Base-by-base conservation (phyloP, 2,888 invertebrate genomes). In the Temnothorax rugatulus region DNA sequence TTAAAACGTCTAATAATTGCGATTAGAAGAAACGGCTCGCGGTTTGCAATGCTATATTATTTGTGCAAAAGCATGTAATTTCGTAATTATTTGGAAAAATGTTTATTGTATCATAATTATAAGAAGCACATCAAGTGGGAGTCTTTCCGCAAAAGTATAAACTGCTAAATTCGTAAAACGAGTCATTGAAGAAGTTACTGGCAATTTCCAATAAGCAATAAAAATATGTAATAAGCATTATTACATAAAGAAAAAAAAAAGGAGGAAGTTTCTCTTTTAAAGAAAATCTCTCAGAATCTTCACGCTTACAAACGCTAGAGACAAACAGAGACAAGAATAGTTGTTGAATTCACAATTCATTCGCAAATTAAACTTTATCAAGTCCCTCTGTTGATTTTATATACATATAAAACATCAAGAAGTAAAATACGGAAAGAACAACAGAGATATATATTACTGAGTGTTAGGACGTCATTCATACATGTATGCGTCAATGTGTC, bases 1-100 rank as follows among this genome's bases (percentile, higher is more conserved):
- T 7, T 4, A 59, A 81, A 87, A 82, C 83, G 83, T 74, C 15
- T 4, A 9, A 9, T 85, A 82, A 74, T 82, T 82, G 81, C 85
- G 69, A 87, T 76, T 87, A 77, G 83, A 87, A 85, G 59, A 59
- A 2, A 41, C 8, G 41, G 68, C 52, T 74, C 44, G 13, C 44
- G 13, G 8, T 44, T 41, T 41, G 41, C 41, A 41, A 41, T 44
- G 9, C 47, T 50, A 74, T 38, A 57, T 8, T 15, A 50, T 75
- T 63, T 76, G 63, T 63, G 63, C 50, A 52, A 63, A 50, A 64
- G n/a, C 8, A 34, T 52, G 59, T 38, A 1, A 71, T 54, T 50
- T 38, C 38, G 21, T 41, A 25, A 73, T 29, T 54, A 25, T 21
- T n/a, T 18, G 25, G 11, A 73, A 44, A 59, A 57, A 41, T 52